Base-by-base conservation (phyloP, 1,140 invertebrate genomes). In the Cecropterus lyciades region DNA sequence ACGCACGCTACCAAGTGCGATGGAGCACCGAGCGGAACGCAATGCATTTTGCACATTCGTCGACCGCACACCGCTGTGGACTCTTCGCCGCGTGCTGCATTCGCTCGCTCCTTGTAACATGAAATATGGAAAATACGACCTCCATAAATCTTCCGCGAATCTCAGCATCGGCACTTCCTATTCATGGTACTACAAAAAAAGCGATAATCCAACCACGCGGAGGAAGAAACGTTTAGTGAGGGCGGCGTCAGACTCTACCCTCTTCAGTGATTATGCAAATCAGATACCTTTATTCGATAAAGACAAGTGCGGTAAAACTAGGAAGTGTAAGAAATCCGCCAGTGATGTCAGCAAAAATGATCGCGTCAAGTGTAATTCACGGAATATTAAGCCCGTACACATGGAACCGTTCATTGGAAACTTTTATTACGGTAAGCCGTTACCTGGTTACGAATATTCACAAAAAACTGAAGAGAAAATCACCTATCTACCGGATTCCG, bases 41-140 rank as follows among this genome's bases (percentile, higher is more conserved):
- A 78, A 77, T 80, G 78, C 81, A 77, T 77, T 79, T 73, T 76
- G 69, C 78, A 81, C 84, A 81, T 79, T 83, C 73, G 77, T 72
- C 68, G 69, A 75, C 68, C 79, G 78, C 77, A 80, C 78, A 73
- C 66, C 79, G 75, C 65, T 79, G 72, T 77, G 75, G 69, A 65
- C 80, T 77, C 73, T 83, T 69, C 60, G 69, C 77, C 80, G 85
- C 79, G 84, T 83, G 73, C 67, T 77, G 73, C 70, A 79, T 57
- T 72, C 76, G 53, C 67, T 70, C 53, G 68, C 63, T 49, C 68
- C 69, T 70, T 81, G 77, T 70, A 88, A 70, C 66, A 94, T 94
- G 93, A 94, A 93, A 80, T 90, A 93, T 87, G 93, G 93, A 74
- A 93, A 93, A 86, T 94, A 94, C 80, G 89, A 93, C 88, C 85